A percentile compares a stretch with the other conserved stretches of the same genome.
These are phyloP conservation scores for Myotis pilosus DNA, from an alignment of 2,797 vertebrate species.

Conservation along the genomic window DNA sequence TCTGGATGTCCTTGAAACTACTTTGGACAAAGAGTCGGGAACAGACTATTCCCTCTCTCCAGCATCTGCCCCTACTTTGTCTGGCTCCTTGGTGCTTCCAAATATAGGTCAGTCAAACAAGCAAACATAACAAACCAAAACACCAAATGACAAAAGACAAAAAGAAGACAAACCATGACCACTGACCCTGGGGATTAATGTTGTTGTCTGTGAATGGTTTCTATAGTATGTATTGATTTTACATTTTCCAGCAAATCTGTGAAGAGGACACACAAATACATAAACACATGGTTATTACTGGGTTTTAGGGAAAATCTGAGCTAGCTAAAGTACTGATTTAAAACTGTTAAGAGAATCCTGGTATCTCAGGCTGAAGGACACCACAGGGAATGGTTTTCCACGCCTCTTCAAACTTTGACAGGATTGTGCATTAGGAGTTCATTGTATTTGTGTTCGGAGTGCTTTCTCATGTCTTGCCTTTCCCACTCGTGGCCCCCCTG, in stretches of 20 bases:
- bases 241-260: neutral
- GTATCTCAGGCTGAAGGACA: neutral
- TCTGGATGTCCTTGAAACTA: neutral
- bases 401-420: neutral
- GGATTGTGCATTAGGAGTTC: fast-evolving
- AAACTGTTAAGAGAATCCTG: neutral
- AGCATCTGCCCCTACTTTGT: neutral
- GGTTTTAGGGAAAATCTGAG: neutral
- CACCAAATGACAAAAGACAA: neutral
- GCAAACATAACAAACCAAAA: neutral
- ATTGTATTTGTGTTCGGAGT: neutral
- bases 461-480: neutral
- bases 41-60: neutral
- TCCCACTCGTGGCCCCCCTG: neutral
- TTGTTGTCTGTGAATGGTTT: neutral
- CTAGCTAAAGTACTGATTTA: neutral
- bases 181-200: neutral
- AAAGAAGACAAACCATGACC: neutral
- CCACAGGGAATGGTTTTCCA: neutral
- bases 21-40: neutral
- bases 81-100: neutral
- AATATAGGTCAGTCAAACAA: neutral
- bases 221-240: neutral
- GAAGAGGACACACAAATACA: neutral
- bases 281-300: neutral